Evolutionary conservation across 2,113 vertebrate genomes (phyloP).

Genomic region (Tychaedon coryphoeus): DNA sequence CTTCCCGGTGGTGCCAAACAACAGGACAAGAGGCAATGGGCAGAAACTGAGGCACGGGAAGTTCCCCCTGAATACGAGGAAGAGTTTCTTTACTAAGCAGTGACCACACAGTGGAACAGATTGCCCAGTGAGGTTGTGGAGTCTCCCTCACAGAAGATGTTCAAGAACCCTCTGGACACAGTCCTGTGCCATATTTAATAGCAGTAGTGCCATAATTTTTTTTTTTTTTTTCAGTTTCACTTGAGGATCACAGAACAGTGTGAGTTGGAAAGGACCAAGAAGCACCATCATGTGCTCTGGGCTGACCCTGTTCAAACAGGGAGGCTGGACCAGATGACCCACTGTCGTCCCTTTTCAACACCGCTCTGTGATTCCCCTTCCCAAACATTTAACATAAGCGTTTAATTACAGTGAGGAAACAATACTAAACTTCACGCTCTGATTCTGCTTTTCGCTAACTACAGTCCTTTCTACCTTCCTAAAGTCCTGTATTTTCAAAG

Average conservation of each 20-base stretch:
- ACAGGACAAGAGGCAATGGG: neutral
- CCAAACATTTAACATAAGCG: neutral
- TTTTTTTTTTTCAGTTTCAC: neutral
- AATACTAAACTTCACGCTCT: neutral
- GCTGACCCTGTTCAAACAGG: neutral
- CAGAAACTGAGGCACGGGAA: neutral
- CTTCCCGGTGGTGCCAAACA: neutral
- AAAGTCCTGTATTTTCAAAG: neutral
- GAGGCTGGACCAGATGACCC: neutral
- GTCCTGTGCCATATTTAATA: neutral
- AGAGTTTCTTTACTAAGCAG: neutral
- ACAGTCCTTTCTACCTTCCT: neutral
- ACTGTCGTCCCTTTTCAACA: neutral
- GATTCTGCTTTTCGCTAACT: neutral
- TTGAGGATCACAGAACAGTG: neutral
- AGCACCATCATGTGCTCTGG: neutral
- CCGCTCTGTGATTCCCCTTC: neutral
- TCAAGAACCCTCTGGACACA: neutral
- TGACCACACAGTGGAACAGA: neutral
- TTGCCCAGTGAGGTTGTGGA: neutral
- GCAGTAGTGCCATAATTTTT: neutral
- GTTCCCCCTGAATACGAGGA: neutral
- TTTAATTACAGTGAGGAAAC: neutral
- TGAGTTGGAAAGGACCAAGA: neutral
- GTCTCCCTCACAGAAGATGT: neutral